Percentiles rank a stretch among this genome's conserved stretches.
These are phyloP conservation scores for Sarcophaga rosellei DNA, from an alignment of 2,888 invertebrate species.

Conservation along the genomic window DNA sequence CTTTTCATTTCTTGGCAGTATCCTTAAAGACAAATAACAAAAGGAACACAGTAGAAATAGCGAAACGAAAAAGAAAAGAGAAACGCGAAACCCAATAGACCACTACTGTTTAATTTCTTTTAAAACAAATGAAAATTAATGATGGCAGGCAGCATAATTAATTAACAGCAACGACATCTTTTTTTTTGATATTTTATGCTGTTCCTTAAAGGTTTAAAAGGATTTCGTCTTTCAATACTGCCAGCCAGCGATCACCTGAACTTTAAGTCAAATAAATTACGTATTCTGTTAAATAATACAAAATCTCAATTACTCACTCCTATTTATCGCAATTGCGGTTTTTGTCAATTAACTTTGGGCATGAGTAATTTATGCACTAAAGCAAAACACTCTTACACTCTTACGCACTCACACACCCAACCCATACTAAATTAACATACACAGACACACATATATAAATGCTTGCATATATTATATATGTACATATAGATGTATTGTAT, in stretches of 20 bases:
- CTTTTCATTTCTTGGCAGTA: constrained; percentile 26
- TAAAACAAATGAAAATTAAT: constrained; percentile 61
- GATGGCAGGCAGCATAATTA: constrained; percentile 55
- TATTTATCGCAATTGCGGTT: constrained; percentile 55
- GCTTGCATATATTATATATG: neutral
- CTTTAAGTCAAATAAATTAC: constrained; percentile 24
- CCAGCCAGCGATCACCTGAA: constrained; percentile 5
- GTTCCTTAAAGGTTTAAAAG: constrained; percentile 42
- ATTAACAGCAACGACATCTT: constrained; percentile 28
- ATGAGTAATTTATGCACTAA: constrained; percentile 62
- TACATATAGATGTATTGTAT: neutral
- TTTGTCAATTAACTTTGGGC: constrained; percentile 67
- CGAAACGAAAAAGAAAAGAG: neutral
- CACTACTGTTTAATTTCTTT: constrained; percentile 40
- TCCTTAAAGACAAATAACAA: neutral
- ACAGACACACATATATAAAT: neutral
- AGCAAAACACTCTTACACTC: constrained; percentile 18
- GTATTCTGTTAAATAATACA: constrained; percentile 58
- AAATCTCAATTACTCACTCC: constrained; percentile 69
- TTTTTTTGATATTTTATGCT: constrained; percentile 9
- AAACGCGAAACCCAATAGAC: constrained; percentile 19
- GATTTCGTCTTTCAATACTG: constrained; percentile 16
- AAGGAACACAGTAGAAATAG: neutral
- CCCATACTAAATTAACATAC: neutral
- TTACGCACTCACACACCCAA: constrained; percentile 10